Conservation (phyloP, 2,797 vertebrate genomes). For the Eospalax fontanierii region DNA sequence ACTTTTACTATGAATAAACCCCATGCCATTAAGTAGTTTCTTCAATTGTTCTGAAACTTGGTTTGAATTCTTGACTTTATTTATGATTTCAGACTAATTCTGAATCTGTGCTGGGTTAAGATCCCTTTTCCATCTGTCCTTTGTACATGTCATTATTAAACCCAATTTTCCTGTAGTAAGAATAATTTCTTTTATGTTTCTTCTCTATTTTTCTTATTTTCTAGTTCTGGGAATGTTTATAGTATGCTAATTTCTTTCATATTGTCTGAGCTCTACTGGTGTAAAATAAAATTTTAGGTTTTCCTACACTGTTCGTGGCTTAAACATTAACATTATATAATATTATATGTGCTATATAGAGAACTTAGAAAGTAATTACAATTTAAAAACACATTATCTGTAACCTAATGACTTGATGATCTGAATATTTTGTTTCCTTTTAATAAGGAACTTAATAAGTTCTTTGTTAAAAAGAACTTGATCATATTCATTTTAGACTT, state of each 20-base stretch:
- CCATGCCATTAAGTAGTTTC: neutral
- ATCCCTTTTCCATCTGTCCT: slow-evolving; percentile 14
- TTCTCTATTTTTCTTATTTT: slow-evolving; percentile 57
- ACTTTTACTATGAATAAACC: slow-evolving; percentile 39
- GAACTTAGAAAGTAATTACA: slow-evolving; percentile 50
- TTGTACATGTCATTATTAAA: slow-evolving; percentile 47
- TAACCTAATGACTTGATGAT: slow-evolving; percentile 36
- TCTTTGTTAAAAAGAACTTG: slow-evolving; percentile 12
- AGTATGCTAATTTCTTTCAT: slow-evolving; percentile 17
- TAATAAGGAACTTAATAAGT: slow-evolving; percentile 31
- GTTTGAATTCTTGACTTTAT: neutral
- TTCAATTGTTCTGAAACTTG: neutral
- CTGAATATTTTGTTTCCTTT: slow-evolving; percentile 26
- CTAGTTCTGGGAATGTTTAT: slow-evolving; percentile 56
- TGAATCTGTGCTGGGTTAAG: slow-evolving; percentile 27
- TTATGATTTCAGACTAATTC: neutral
- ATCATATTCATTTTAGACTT: neutral
- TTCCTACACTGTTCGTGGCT: slow-evolving; percentile 7
- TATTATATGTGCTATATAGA: neutral
- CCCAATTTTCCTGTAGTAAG: slow-evolving; percentile 8
- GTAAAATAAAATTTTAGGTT: slow-evolving; percentile 24
- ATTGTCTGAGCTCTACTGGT: neutral
- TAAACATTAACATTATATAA: slow-evolving; percentile 3
- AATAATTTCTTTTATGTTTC: slow-evolving; percentile 30
- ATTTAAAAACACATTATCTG: slow-evolving; percentile 37